These are phyloP conservation scores for Aspidiotus rigidus DNA, from an alignment of 2,888 invertebrate species.

Conservation along the genomic window DNA sequence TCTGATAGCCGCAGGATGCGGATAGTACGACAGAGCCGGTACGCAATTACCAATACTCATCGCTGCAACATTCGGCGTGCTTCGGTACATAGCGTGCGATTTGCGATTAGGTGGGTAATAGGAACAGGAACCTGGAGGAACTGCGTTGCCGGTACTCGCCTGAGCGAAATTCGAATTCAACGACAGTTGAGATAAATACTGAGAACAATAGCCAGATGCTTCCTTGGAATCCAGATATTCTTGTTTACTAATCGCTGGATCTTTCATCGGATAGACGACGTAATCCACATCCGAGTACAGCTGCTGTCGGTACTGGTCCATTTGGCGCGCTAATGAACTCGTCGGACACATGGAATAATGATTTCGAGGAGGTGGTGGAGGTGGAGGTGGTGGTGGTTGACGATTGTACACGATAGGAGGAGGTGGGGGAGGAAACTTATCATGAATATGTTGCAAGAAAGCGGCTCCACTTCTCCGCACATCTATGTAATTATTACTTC, in stretches of 20 bases:
- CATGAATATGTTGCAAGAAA: slow-evolving; percentile 42
- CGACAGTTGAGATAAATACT: slow-evolving; percentile 23
- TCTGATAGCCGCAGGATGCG: slow-evolving; percentile 37
- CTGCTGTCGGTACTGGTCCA: slow-evolving; percentile 80
- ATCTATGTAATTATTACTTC: slow-evolving; percentile 55
- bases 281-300: slow-evolving; percentile 85
- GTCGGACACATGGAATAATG: slow-evolving; percentile 19
- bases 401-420: slow-evolving; percentile 47
- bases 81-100: slow-evolving; percentile 67
- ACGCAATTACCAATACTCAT: slow-evolving; percentile 39
- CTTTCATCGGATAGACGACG: slow-evolving; percentile 81
- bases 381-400: slow-evolving; percentile 45
- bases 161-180: slow-evolving; percentile 9
- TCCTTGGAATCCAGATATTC: slow-evolving; percentile 84
- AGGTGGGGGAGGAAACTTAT: slow-evolving; percentile 51
- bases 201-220: slow-evolving; percentile 43
- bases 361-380: slow-evolving; percentile 46
- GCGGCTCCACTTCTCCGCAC: slow-evolving; percentile 49
- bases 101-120: slow-evolving; percentile 52
- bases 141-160: slow-evolving; percentile 21
- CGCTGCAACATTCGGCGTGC: slow-evolving; percentile 61
- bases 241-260: slow-evolving; percentile 79
- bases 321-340: slow-evolving; percentile 46
- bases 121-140: slow-evolving; percentile 43
- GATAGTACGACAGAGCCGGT: slow-evolving; percentile 31